A percentile compares a stretch with the other conserved stretches of the same genome.
Conservation (phyloP, 2,797 vertebrate species). For the Tapirus indicus region DNA sequence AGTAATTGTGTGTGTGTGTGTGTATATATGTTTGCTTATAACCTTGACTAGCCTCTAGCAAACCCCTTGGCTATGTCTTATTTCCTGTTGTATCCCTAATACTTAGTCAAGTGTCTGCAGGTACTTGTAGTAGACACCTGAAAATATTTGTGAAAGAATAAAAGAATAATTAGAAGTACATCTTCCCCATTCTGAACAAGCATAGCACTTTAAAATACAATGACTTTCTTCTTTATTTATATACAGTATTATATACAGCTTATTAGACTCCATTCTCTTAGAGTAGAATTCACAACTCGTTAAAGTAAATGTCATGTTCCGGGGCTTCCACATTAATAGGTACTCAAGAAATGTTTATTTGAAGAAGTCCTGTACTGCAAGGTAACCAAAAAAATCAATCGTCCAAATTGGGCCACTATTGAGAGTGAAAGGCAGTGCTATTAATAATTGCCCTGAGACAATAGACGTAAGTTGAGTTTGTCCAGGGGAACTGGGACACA, state of each 20-base stretch:
- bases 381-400: not conserved
- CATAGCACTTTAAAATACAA: constrained; percentile 43
- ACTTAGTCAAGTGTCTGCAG: not conserved
- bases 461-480: not conserved
- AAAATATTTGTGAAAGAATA: constrained; percentile 54
- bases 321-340: not conserved
- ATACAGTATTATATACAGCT: too few relatives aligned
- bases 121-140: not conserved
- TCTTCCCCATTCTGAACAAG: not conserved
- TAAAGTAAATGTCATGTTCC: not conserved
- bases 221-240: not conserved
- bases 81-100: not conserved
- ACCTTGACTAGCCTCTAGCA: not conserved
- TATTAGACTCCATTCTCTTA: not conserved
- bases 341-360: not conserved
- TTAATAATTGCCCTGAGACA: not conserved
- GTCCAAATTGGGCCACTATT: not conserved
- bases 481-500: not conserved
- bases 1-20: not conserved
- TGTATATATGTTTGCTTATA: not conserved
- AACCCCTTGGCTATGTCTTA: not conserved
- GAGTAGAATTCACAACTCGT: not conserved
- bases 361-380: not conserved
- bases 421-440: not conserved
- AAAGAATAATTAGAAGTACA: constrained; percentile 27